These are phyloP conservation scores for Holcopasites calliopsidis DNA, from an alignment of 1,140 invertebrate species.

Conservation along the genomic window DNA sequence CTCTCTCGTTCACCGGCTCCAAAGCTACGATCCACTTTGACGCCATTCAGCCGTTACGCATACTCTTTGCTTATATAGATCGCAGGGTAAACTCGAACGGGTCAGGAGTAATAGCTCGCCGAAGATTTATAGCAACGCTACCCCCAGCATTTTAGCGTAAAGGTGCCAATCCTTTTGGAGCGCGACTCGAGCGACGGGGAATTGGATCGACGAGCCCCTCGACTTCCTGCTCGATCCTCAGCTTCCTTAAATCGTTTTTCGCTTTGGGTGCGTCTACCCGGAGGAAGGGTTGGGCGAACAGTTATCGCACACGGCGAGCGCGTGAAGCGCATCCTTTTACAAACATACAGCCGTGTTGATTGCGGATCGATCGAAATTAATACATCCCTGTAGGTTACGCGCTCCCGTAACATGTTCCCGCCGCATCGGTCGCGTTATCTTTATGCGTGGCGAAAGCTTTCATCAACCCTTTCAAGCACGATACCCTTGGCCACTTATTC, in stretches of 20 bases:
- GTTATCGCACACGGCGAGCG: too few relatives aligned
- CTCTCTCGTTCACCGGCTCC: neutral
- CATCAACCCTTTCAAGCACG: conserved; percentile 38
- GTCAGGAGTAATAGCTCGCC: neutral
- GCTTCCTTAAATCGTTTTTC: neutral
- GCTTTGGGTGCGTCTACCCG: neutral
- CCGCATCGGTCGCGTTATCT: conserved; percentile 36
- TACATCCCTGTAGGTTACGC: conserved; percentile 17
- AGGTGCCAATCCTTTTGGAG: neutral
- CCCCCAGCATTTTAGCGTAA: neutral
- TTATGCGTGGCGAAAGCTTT: conserved; percentile 26
- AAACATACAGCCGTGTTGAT: conserved; percentile 11
- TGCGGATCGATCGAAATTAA: conserved; percentile 18
- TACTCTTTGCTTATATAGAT: conserved; percentile 10
- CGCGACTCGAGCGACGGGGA: neutral
- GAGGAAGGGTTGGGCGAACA: too few relatives aligned
- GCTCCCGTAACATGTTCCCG: neutral
- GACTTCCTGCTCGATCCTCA: neutral
- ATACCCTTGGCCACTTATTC: conserved; percentile 50
- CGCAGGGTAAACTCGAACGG: neutral
- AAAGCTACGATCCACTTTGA: conserved; percentile 8
- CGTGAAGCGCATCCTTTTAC: neutral
- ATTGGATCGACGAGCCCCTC: neutral
- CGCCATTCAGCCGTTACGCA: conserved; percentile 8
- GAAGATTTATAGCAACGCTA: neutral